These are phyloP conservation scores for Diloba caeruleocephala DNA, from an alignment of 2,888 invertebrate species.

Conservation along the genomic window DNA sequence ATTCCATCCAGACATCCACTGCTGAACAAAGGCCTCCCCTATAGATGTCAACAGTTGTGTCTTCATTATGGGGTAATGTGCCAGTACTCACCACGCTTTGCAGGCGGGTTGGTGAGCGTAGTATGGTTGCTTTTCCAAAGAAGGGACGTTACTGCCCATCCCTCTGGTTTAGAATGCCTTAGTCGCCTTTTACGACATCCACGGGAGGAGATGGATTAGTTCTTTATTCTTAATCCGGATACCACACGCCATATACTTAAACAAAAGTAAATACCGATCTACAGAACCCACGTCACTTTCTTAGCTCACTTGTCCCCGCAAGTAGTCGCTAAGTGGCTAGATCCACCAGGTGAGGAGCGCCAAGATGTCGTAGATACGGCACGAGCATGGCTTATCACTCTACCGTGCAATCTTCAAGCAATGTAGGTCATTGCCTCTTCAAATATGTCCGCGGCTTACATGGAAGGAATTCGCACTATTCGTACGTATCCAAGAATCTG, in stretches of 20 bases:
- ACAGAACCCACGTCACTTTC: slow-evolving; percentile 14
- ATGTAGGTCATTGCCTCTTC: slow-evolving; percentile 5
- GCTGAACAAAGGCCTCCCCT: no score
- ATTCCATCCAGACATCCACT: no score
- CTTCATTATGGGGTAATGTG: no score
- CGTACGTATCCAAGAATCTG: not conserved
- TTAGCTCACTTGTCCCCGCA: slow-evolving; percentile 9
- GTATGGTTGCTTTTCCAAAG: no score
- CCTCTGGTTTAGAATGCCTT: no score
- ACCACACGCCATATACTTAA: not conserved
- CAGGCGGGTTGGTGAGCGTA: no score
- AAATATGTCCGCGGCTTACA: slow-evolving; percentile 4
- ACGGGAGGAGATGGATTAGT: no score
- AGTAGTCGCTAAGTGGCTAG: slow-evolving; percentile 37
- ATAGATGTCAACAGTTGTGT: no score
- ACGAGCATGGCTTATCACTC: slow-evolving; percentile 34
- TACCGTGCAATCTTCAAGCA: slow-evolving; percentile 12
- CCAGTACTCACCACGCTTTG: no score
- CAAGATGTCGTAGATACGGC: slow-evolving; percentile 48
- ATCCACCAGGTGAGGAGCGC: slow-evolving; percentile 42
- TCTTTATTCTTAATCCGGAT: no score
- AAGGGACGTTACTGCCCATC: no score
- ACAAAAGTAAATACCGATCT: not conserved
- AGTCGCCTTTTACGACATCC: no score
- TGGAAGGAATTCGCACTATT: not conserved